phyloP scores from a whole-genome alignment of 2,888 invertebrate genomes.

The Trissolcus brochymenae region DNA sequence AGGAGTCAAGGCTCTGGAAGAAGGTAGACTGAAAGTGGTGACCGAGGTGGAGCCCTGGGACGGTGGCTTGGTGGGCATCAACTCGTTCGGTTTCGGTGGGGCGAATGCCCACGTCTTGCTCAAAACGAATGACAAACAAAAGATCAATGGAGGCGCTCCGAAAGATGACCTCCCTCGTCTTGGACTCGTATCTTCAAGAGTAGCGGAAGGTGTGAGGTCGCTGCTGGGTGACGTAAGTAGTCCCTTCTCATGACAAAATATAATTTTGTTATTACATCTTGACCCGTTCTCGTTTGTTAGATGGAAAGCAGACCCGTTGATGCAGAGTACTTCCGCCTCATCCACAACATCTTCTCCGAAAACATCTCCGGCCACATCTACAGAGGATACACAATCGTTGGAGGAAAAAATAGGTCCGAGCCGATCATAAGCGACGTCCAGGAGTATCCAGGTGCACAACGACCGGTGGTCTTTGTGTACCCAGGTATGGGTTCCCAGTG shows the following conservation, averaged over 20 bases:
- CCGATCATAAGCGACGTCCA: constrained; percentile 78
- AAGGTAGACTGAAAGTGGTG: constrained; percentile 84
- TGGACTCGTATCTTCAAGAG: constrained; percentile 86
- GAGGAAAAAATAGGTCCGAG: constrained; percentile 67
- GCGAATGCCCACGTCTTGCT: constrained; percentile 87
- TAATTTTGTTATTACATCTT: too few species aligned
- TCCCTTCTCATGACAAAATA: background rate
- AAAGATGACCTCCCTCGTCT: constrained; percentile 84
- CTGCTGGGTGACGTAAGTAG: constrained; percentile 80
- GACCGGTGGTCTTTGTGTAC: constrained; percentile 92
- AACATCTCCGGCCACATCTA: constrained; percentile 81
- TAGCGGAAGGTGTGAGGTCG: constrained; percentile 84
- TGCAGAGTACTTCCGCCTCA: constrained; percentile 80
- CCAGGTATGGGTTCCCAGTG: constrained; percentile 95
- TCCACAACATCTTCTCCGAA: constrained; percentile 80
- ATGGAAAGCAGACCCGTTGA: constrained; percentile 80
- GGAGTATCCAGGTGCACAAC: constrained; percentile 81
- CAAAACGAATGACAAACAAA: constrained; percentile 80
- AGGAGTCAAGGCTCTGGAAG: constrained; percentile 80
- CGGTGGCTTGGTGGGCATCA: constrained; percentile 86
- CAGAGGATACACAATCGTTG: constrained; percentile 84
- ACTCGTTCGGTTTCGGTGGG: constrained; percentile 96
- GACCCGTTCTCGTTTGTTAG: constrained; percentile 55
- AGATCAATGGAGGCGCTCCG: constrained; percentile 81
- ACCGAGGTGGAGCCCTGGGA: constrained; percentile 83